Percentiles rank a stretch among this genome's conserved stretches.
phyloP scores from a whole-genome alignment of 2,113 vertebrate species.

The Phaethon lepturus region DNA sequence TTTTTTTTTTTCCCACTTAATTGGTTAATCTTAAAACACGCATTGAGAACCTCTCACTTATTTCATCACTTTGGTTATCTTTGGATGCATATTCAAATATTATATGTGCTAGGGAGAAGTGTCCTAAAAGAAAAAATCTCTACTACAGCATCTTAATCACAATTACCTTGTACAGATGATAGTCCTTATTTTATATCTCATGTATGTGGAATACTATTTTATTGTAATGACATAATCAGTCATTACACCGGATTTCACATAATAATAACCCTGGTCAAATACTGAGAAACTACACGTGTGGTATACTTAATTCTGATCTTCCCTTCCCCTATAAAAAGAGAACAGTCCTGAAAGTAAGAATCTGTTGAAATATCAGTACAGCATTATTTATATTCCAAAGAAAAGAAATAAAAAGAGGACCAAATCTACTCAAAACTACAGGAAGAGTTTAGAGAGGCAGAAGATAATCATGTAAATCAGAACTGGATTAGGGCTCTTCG shows the following conservation, averaged over 20 bases:
- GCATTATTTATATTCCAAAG: slow-evolving; percentile 3
- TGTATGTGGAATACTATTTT: background rate
- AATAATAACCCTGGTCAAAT: background rate
- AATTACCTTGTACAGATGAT: background rate
- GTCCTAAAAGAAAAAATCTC: background rate
- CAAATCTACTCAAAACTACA: slow-evolving; percentile 45
- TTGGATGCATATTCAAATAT: background rate
- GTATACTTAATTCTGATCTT: background rate
- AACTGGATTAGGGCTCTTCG: slow-evolving; percentile 46
- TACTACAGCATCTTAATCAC: background rate
- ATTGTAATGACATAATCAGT: background rate
- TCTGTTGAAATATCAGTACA: background rate
- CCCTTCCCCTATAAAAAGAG: background rate
- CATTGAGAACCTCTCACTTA: background rate
- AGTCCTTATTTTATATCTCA: background rate
- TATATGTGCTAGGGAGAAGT: background rate
- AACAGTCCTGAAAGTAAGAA: slow-evolving; percentile 2
- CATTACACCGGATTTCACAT: background rate
- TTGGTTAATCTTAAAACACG: background rate
- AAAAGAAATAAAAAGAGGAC: slow-evolving; percentile 19
- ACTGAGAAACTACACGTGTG: background rate
- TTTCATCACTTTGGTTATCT: background rate
- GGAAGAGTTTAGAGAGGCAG: slow-evolving; percentile 33
- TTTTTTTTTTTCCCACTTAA: background rate
- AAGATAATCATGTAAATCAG: slow-evolving; percentile 60